Conservation (phyloP, 2,888 invertebrate species). For the Nomada fucata region DNA sequence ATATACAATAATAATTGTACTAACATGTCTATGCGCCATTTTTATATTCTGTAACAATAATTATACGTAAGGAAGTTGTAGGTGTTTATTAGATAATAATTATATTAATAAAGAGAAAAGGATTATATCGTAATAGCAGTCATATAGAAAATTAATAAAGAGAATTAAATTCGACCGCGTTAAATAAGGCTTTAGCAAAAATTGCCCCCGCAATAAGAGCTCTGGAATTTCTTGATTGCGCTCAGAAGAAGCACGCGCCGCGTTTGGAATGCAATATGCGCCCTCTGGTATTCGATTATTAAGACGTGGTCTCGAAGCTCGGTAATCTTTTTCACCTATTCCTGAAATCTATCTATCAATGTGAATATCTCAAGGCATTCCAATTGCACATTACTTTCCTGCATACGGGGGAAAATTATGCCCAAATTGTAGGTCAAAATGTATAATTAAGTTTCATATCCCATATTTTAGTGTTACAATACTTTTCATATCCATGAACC, state of each 20-base stretch:
- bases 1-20: too few relatives aligned
- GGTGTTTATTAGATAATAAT: too few relatives aligned
- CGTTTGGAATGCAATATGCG: conserved; percentile 79
- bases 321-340: background rate
- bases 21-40: too few relatives aligned
- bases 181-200: conserved; percentile 47
- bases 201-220: conserved; percentile 55
- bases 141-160: too few relatives aligned
- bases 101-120: too few relatives aligned
- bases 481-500: background rate
- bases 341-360: background rate
- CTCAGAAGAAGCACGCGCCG: conserved; percentile 64
- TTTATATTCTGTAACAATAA: too few relatives aligned
- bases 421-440: background rate
- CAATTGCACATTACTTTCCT: background rate
- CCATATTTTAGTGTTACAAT: background rate
- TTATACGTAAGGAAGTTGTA: too few relatives aligned
- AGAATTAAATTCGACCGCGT: conserved; percentile 21
- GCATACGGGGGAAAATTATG: background rate
- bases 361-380: background rate
- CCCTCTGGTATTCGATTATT: conserved; percentile 71
- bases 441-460: background rate
- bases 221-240: conserved; percentile 82
- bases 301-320: conserved; percentile 58
- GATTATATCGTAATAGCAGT: too few relatives aligned